Conservation (phyloP, 2,113 vertebrate species). For the Cyanistes caeruleus region DNA sequence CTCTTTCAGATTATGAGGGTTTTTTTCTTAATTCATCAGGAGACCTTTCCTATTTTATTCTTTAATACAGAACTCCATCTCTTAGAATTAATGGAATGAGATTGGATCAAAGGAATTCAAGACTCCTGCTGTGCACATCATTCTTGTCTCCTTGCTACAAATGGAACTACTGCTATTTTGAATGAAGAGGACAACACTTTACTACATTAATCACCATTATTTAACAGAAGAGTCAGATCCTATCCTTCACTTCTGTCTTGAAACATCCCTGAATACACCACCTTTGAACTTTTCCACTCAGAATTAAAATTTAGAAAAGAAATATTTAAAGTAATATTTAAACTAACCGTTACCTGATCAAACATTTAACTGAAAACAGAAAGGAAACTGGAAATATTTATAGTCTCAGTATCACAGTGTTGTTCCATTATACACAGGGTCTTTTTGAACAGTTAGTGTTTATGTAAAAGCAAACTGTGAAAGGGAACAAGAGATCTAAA, state of each 20-base stretch:
- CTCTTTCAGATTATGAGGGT: background rate
- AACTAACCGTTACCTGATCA: background rate
- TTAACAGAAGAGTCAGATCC: background rate
- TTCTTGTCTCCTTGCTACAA: background rate
- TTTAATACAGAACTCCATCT: background rate
- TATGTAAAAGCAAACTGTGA: background rate
- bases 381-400: background rate
- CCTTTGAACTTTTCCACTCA: background rate
- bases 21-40: background rate
- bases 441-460: background rate
- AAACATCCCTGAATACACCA: background rate
- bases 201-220: background rate
- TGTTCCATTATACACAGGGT: background rate
- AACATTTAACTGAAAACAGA: background rate
- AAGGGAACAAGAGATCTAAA: background rate
- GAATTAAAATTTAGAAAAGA: background rate
- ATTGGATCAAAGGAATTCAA: background rate
- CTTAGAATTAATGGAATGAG: background rate
- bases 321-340: background rate
- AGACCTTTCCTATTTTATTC: background rate
- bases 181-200: background rate
- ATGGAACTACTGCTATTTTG: background rate
- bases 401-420: background rate
- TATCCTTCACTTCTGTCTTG: background rate
- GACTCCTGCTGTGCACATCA: background rate